Percentiles rank a stretch among this genome's conserved stretches.
Conservation (phyloP, 2,797 vertebrate genomes). For the Sylvia borin region DNA sequence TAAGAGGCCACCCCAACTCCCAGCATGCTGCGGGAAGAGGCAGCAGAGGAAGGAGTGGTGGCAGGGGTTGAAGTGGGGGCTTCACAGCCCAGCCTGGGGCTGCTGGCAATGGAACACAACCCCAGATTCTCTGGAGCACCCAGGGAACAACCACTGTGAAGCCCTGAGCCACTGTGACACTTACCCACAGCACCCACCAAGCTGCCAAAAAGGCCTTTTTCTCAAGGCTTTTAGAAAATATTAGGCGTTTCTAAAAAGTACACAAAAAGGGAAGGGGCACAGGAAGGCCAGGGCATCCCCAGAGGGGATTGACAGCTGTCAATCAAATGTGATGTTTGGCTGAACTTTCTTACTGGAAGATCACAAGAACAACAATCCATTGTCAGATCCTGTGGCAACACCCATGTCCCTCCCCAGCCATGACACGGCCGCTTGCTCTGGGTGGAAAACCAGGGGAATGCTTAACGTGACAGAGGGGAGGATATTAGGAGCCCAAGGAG, state of each 20-base stretch:
- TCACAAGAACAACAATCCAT: background rate
- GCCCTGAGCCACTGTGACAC: fast-evolving
- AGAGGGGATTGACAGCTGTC: background rate
- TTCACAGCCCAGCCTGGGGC: background rate
- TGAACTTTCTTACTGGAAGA: background rate
- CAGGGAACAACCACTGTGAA: background rate
- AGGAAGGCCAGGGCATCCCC: background rate
- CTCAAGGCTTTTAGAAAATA: background rate
- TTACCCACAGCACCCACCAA: fast-evolving
- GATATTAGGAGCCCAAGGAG: background rate
- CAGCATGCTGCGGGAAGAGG: fast-evolving
- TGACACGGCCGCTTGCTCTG: fast-evolving
- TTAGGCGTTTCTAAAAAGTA: background rate
- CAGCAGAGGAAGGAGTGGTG: background rate
- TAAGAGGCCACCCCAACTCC: background rate
- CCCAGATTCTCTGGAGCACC: background rate
- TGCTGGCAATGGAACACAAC: background rate
- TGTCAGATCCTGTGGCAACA: background rate
- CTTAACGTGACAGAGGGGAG: background rate
- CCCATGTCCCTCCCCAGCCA: fast-evolving
- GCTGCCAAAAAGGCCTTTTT: background rate
- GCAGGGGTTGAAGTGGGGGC: background rate
- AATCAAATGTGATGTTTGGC: fast-evolving
- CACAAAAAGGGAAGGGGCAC: fast-evolving
- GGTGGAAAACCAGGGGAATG: background rate